These are phyloP conservation scores for Cecidostiba fungosa DNA, from an alignment of 2,888 invertebrate species.

Conservation along the genomic window DNA sequence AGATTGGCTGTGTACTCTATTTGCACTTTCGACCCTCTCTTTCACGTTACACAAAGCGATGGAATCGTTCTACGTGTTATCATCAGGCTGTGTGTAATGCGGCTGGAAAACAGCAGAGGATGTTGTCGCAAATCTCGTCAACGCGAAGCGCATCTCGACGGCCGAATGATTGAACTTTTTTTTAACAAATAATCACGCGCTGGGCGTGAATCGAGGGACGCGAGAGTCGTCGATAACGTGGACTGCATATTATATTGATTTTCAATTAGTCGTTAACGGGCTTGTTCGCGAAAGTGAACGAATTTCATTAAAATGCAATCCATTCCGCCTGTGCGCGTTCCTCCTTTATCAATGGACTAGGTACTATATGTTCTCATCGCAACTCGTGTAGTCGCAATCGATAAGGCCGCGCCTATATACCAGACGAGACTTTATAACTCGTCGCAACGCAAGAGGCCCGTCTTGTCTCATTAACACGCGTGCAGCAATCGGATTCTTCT, in stretches of 20 bases:
- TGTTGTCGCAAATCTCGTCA: too few species aligned
- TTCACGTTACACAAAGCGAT: background rate
- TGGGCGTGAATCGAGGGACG: too few species aligned
- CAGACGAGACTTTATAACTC: background rate
- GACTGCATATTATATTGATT: background rate
- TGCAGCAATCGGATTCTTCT: too few species aligned
- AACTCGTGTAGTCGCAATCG: background rate
- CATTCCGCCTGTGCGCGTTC: background rate
- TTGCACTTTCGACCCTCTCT: background rate
- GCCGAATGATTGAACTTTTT: background rate
- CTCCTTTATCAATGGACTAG: background rate
- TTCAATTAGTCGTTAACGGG: background rate
- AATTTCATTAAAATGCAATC: constrained; percentile 7
- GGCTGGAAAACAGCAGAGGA: too few species aligned
- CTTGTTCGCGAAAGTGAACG: background rate
- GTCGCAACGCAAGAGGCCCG: background rate
- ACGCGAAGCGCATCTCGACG: too few species aligned
- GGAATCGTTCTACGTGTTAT: background rate
- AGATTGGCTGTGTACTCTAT: background rate
- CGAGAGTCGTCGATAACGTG: too few species aligned
- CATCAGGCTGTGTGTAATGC: background rate
- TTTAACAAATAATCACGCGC: background rate
- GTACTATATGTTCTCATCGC: background rate
- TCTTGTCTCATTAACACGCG: background rate
- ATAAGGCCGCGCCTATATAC: background rate